Evolutionary conservation across 2,888 invertebrate genomes (phyloP), one percentile per base, ranked within the genome.

Genomic region (Linyphia triangularis): DNA sequence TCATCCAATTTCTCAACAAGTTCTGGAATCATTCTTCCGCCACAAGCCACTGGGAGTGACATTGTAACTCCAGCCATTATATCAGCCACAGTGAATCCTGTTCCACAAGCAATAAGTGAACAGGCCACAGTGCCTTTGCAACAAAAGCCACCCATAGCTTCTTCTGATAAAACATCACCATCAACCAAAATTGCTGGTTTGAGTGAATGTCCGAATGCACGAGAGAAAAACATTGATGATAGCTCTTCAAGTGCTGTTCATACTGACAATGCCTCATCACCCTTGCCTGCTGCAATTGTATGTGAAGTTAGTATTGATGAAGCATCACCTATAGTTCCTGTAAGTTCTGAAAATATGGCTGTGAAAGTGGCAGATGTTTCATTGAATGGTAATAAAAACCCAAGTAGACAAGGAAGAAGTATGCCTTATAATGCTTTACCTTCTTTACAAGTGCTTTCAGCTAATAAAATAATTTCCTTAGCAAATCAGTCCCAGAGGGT

Each of bases 371-470:
- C 43, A 30, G 30, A 37, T 43, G 30, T 19, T 24, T 61, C 77
- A 5, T 13, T 22, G 13, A 37, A 26, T 37, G 10, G 26, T 37
- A 77, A 77, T 13, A 61, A 77, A 26, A 10, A 13, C 2, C 61
- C 37, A 4, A 26, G n/a, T 16, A 67, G 40, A 37, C 24, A 37
- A 10, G 26, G 43, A 3, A 40, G 65, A 75, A 75, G 51, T 67
- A 9, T 81, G 16, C n/a, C 37, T 88, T 72, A 28, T 6, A 89
- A 73, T 73, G 33, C 84, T 22, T 77, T 65, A 6, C 89, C 89
- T 40, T 89, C 89, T 40, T 79, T 89, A 10, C 89, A 89, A 73
- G 84, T 79, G 16, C 79, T 89, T 28, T 89, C 89, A 61, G 89
- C 89, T 9, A 84, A 89, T 59, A 89, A 89, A 79, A 79, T 89